Conservation (phyloP, 2,888 invertebrate species). For the Lepas anatifera region DNA sequence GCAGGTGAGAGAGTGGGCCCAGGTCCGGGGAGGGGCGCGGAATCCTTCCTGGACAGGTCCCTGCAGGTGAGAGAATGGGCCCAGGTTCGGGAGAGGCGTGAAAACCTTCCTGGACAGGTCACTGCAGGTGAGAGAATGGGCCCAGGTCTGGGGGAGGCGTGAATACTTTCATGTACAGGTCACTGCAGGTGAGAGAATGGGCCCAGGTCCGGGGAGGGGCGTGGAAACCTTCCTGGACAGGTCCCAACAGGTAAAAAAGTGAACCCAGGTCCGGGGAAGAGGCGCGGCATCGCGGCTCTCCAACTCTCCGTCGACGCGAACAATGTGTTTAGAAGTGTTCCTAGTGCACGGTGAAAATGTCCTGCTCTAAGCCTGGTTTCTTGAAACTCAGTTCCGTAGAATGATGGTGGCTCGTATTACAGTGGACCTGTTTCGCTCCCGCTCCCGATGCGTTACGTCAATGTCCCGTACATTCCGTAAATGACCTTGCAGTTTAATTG, state of each 20-base stretch:
- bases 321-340: no score
- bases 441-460: no score
- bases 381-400: no score
- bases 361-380: no score
- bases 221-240: conserved; percentile 54
- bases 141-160: conserved; percentile 53
- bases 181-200: conserved; percentile 44
- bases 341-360: no score
- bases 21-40: conserved; percentile 52
- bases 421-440: no score
- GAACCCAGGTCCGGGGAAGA: no score
- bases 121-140: conserved; percentile 43
- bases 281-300: no score
- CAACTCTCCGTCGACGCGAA: no score
- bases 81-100: conserved; percentile 53
- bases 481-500: no score
- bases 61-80: conserved; percentile 44
- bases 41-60: conserved; percentile 51
- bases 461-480: no score
- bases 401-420: no score
- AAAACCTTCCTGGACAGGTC: conserved; percentile 52
- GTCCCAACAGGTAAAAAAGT: conserved; percentile 43
- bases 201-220: conserved; percentile 49
- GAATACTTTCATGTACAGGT: conserved; percentile 50
- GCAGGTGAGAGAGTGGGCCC: conserved; percentile 45